A percentile compares a stretch with the other conserved stretches of the same genome.
These are phyloP conservation scores for Grallaria varia DNA, from an alignment of 2,113 vertebrate genomes.

Conservation along the genomic window DNA sequence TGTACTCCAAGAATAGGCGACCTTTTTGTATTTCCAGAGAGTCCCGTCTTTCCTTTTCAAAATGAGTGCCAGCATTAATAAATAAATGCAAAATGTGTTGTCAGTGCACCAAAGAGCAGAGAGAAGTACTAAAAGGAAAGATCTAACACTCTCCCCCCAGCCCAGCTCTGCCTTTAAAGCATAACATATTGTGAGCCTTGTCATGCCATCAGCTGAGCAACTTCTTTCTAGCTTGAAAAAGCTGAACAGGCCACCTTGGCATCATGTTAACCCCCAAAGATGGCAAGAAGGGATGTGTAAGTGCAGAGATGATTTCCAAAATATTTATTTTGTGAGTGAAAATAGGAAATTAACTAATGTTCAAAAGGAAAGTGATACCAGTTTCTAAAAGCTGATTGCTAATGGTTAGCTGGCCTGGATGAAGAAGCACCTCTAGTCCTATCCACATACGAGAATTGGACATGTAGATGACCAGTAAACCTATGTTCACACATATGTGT, in stretches of 20 bases:
- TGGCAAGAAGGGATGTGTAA: background rate
- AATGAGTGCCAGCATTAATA: background rate
- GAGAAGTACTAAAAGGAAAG: background rate
- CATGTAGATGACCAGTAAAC: background rate
- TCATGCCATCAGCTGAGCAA: background rate
- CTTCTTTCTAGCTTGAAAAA: background rate
- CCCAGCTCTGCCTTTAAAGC: background rate
- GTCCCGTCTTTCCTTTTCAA: background rate
- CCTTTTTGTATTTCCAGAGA: background rate
- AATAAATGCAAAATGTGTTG: background rate
- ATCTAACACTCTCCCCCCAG: fast-evolving
- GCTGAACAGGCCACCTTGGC: background rate
- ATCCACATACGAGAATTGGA: fast-evolving
- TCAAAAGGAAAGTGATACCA: background rate
- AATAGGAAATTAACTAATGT: background rate
- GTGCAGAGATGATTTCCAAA: background rate
- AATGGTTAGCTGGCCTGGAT: background rate
- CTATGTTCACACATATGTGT: too few relatives aligned
- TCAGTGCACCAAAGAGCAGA: background rate
- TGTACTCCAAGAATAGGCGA: background rate
- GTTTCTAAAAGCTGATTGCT: background rate
- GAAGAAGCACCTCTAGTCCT: background rate
- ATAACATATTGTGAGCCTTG: background rate
- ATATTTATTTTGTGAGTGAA: background rate
- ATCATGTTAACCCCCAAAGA: background rate